Evolutionary conservation across 92 coral and sea anemone species (phyloP), one percentile per base, ranked within the genome.

Genomic region (Zoanthus solanderi): DNA sequence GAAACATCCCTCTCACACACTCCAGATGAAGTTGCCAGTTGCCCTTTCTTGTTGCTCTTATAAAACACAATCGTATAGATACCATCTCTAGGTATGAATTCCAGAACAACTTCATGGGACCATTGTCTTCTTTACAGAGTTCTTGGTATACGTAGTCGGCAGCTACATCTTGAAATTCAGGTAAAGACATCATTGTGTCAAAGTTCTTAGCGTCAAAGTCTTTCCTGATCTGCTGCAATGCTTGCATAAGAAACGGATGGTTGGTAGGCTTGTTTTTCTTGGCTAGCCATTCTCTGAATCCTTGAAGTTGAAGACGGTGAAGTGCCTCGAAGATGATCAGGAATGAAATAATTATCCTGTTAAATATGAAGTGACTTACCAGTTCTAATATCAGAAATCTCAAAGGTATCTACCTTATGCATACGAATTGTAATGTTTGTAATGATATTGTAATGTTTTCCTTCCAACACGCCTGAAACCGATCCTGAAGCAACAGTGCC

Each of bases 401-500:
- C 75, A 46, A 89, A 71, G 42, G 31, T 79, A 73, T 67, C 83
- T 78, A 89, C 84, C 90, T 74, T 89, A 30, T 85, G 90, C n/a
- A 73, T 78, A 13, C 92, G 87, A 30, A 93, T 34, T 46, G 94
- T 92, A 7, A 23, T 23, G 23, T 23, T 23, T 23, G 23, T 23
- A 23, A 23, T 23, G 23, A 92, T 92, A 81, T 61, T 61, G 29
- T 61, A 61, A 88, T 91, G 88, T 86, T 91, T 68, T 89, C 96
- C 96, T 76, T 93, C 84, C 1, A 91, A 77, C 13, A 93, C 92
- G 6, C 83, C 92, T 3, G 88, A 54, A 4, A 83, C 80, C 50
- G 95, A 92, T 15, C 94, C 94, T 2, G 90, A 29, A 29, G 60
- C 95, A 30, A 90, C 91, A 30, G 87, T 68, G 46, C 87, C 84